A percentile compares a stretch with the other conserved stretches of the same genome.
Evolutionary conservation across 2,113 vertebrate species (phyloP).

Genomic region (Trochalopteron elliotii): DNA sequence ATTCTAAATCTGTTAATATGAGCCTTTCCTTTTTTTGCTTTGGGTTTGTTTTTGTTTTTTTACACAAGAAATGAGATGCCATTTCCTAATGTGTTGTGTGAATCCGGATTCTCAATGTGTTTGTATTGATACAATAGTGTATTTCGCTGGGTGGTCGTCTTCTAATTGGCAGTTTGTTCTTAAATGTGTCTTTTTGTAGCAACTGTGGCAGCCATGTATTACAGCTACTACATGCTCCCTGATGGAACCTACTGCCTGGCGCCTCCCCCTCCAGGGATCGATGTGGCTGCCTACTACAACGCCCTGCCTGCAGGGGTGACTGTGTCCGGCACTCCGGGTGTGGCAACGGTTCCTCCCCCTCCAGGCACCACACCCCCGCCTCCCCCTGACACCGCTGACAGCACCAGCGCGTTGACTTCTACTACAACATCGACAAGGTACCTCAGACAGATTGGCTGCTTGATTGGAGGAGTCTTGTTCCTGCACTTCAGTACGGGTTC

Average conservation of each 20-base stretch:
- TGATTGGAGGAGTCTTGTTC: background rate
- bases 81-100: background rate
- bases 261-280: slow-evolving; percentile 89
- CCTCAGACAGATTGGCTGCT: accelerated
- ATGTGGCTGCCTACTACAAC: slow-evolving; percentile 85
- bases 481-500: accelerated
- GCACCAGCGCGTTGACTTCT: slow-evolving; percentile 6
- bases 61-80: background rate
- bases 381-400: slow-evolving; percentile 57
- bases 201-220: slow-evolving; percentile 86
- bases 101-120: background rate
- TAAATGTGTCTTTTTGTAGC: slow-evolving; percentile 60
- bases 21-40: background rate
- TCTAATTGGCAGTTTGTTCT: background rate
- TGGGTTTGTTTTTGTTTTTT: background rate
- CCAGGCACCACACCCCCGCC: slow-evolving; percentile 78
- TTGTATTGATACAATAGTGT: background rate
- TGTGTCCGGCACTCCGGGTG: slow-evolving; percentile 66
- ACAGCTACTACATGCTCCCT: slow-evolving; percentile 96
- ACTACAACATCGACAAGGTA: slow-evolving; percentile 72
- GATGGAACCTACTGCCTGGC: slow-evolving; percentile 94
- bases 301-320: slow-evolving; percentile 77
- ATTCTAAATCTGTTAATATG: background rate
- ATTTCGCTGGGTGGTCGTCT: background rate
- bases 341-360: slow-evolving; percentile 72